phyloP scores from a whole-genome alignment of 2,797 vertebrate species.

The Pitangus sulphuratus region DNA sequence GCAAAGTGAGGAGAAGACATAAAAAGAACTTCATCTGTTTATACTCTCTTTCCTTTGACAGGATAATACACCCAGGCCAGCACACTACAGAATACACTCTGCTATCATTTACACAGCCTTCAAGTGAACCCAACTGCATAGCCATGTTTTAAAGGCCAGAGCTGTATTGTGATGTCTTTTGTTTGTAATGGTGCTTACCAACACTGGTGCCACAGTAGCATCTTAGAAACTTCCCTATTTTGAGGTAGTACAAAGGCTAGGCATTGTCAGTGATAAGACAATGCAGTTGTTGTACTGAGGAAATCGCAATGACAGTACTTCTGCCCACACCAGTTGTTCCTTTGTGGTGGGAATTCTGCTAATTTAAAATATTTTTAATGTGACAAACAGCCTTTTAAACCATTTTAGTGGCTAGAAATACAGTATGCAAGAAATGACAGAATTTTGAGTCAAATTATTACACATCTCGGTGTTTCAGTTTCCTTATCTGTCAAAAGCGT shows the following conservation, averaged over 20 bases:
- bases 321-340: rapidly evolving
- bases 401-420: not conserved
- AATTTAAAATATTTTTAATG: not conserved
- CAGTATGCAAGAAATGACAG: not conserved
- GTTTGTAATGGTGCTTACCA: not conserved
- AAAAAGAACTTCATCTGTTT: not conserved
- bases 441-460: not conserved
- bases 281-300: not conserved
- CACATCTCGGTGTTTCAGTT: not conserved
- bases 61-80: not conserved
- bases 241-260: not conserved
- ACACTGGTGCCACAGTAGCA: not conserved
- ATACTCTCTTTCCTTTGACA: not conserved
- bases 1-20: not conserved
- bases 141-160: not conserved
- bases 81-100: not conserved
- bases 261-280: not conserved
- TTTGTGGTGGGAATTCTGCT: not conserved
- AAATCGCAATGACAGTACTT: rapidly evolving
- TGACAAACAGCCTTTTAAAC: not conserved
- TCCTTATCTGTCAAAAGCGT: not conserved
- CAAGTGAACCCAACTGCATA: not conserved
- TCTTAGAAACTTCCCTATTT: not conserved
- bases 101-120: not conserved
- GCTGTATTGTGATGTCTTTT: not conserved